phyloP scores from a whole-genome alignment of 1,140 invertebrate genomes.

The Danaus plexippus region DNA sequence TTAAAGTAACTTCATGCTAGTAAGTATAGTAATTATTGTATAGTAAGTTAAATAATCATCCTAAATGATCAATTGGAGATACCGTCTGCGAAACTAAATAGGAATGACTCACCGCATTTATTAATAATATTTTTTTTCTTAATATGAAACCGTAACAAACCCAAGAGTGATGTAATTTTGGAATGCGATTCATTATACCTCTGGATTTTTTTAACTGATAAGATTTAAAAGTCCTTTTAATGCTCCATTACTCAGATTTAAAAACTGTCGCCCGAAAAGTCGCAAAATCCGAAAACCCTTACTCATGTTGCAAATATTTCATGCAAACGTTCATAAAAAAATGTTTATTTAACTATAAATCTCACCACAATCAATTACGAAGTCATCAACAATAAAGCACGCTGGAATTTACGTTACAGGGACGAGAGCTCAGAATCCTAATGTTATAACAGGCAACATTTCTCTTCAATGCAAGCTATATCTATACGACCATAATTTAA shows the following conservation, averaged over 20 bases:
- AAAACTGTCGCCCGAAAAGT: slow-evolving; percentile 19
- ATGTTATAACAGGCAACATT: slow-evolving; percentile 55
- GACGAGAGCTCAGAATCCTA: slow-evolving; percentile 50
- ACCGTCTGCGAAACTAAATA: too few species aligned
- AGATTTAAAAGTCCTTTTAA: slow-evolving; percentile 18
- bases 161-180: slow-evolving; percentile 15
- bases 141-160: not conserved
- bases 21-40: too few species aligned
- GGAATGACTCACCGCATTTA: slow-evolving; percentile 1
- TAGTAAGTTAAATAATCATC: too few species aligned
- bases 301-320: slow-evolving; percentile 36
- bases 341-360: slow-evolving; percentile 46
- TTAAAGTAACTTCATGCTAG: too few species aligned
- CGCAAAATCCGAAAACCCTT: slow-evolving; percentile 13
- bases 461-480: slow-evolving; percentile 44
- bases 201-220: slow-evolving; percentile 14
- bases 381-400: slow-evolving; percentile 57
- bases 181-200: slow-evolving; percentile 16
- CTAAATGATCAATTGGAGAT: too few species aligned
- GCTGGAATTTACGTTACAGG: slow-evolving; percentile 52
- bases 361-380: slow-evolving; percentile 51
- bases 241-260: slow-evolving; percentile 23
- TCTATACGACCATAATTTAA: slow-evolving; percentile 26
- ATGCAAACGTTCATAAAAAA: slow-evolving; percentile 25
- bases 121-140: slow-evolving; percentile 6